Conservation (phyloP, 2,113 vertebrate genomes). For the Ornithorhynchus anatinus region DNA sequence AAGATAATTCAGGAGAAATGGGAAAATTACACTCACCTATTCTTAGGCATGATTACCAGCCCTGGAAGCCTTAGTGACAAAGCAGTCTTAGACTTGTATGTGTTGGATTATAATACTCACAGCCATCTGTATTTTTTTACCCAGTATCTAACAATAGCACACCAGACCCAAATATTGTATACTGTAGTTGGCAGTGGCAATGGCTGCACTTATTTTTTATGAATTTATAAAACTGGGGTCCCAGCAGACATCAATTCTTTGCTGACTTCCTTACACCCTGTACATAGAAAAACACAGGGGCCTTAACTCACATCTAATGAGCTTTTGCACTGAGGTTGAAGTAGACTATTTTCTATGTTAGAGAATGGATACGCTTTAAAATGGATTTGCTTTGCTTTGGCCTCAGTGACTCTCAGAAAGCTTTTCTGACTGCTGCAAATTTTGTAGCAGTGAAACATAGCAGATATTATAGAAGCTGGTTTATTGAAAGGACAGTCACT, state of each 20-base stretch:
- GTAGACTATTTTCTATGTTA: background rate
- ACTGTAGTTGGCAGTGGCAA: background rate
- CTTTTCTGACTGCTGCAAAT: background rate
- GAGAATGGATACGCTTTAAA: background rate
- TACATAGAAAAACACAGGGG: background rate
- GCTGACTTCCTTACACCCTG: background rate
- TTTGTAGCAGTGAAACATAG: background rate
- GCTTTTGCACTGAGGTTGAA: background rate
- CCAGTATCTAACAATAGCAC: background rate
- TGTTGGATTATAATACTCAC: background rate
- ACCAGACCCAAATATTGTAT: background rate
- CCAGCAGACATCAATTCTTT: background rate
- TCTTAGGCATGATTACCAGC: background rate
- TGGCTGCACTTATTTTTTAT: background rate
- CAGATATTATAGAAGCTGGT: background rate
- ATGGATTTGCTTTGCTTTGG: background rate
- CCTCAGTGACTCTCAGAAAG: background rate
- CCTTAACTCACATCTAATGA: background rate
- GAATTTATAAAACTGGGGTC: background rate
- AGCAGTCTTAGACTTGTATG: background rate
- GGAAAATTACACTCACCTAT: background rate
- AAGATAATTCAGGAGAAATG: background rate
- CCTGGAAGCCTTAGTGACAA: background rate
- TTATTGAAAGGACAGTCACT: background rate
- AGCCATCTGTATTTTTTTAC: background rate